Percentiles rank a stretch among this genome's conserved stretches.
phyloP scores from a whole-genome alignment of 2,113 vertebrate species.

The Muscicapa adusta region DNA sequence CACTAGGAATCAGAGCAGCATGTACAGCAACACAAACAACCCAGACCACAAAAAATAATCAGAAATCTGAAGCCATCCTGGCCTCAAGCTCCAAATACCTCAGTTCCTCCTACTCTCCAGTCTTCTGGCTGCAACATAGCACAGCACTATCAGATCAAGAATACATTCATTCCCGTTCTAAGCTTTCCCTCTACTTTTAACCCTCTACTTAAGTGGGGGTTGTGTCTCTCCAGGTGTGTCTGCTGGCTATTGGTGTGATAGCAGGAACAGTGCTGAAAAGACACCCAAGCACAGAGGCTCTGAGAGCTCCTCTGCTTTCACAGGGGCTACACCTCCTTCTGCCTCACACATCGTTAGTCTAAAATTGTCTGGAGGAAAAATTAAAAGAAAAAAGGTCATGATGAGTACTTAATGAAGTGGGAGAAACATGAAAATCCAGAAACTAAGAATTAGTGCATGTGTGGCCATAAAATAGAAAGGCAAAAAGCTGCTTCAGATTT shows the following conservation, averaged over 20 bases:
- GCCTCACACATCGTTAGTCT: accelerated
- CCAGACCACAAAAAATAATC: not conserved
- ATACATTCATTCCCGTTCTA: accelerated
- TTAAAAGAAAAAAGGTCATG: not conserved
- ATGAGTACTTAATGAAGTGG: not conserved
- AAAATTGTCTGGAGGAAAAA: not conserved
- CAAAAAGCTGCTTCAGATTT: not conserved
- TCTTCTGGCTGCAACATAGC: not conserved
- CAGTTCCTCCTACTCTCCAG: not conserved
- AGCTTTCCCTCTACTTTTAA: not conserved
- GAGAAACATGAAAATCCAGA: not conserved
- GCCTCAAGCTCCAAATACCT: not conserved
- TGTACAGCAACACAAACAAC: accelerated
- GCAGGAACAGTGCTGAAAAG: not conserved
- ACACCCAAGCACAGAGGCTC: not conserved
- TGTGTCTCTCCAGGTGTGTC: not conserved
- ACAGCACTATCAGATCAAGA: not conserved
- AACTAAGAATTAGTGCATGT: not conserved
- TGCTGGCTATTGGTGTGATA: not conserved
- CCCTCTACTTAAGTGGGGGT: accelerated
- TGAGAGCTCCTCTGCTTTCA: not conserved
- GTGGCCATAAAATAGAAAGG: not conserved
- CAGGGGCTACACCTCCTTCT: not conserved
- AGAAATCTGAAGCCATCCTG: not conserved
- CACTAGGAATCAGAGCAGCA: not conserved